Evolutionary conservation across 2,113 vertebrate genomes (phyloP).

Genomic region (Ophiodon elongatus): DNA sequence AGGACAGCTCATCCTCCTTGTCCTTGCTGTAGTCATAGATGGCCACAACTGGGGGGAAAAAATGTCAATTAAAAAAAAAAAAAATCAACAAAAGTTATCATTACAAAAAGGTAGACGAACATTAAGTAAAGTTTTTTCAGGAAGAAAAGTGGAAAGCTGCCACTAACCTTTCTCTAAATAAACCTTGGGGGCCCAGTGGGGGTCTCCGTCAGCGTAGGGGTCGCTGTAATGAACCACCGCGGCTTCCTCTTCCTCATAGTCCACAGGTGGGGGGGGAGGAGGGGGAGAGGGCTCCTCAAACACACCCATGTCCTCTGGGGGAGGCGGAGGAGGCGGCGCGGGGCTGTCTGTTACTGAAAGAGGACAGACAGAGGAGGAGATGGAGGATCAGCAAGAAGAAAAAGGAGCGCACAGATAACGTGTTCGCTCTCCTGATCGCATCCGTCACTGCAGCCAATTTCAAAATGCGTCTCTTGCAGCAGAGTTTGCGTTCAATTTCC

Average conservation of each 20-base stretch:
- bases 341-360: conserved; percentile 95
- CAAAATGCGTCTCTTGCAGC: background rate
- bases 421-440: background rate
- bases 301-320: conserved; percentile 94
- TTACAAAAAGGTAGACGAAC: background rate
- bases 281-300: conserved; percentile 96
- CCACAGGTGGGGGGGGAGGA: conserved; percentile 94
- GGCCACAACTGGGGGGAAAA: conserved; percentile 90
- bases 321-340: conserved; percentile 94
- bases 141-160: background rate
- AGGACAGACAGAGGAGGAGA: background rate
- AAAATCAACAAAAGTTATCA: background rate
- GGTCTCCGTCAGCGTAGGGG: conserved; percentile 97
- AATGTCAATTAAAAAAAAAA: too few relatives aligned
- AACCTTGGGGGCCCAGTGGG: conserved; percentile 95
- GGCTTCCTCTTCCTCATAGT: conserved; percentile 97
- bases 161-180: conserved; percentile 95
- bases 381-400: background rate
- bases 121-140: background rate
- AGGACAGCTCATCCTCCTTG: conserved; percentile 99
- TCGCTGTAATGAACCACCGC: conserved; percentile 96
- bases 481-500: background rate
- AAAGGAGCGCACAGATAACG: background rate
- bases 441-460: background rate
- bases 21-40: conserved; percentile 99